Evolutionary conservation across 2,888 invertebrate species (phyloP).

Genomic region (Harpagoxenus sublaevis): DNA sequence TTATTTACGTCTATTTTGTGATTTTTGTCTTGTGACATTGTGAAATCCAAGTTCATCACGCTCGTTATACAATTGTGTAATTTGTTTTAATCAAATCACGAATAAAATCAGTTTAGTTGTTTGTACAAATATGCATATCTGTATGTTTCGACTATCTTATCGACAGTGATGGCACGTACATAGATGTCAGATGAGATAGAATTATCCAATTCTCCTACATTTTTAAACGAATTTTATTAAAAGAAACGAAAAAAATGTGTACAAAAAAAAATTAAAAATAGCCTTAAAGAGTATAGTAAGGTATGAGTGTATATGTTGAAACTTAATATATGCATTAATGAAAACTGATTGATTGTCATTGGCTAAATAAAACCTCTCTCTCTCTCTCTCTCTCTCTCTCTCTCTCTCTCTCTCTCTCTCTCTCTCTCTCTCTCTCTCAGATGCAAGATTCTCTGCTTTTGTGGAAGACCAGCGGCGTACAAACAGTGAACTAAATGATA

Average conservation of each 20-base stretch:
- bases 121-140: slow-evolving; percentile 13
- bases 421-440: too few species aligned
- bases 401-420: too few species aligned
- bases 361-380: not conserved
- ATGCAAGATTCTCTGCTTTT: too few species aligned
- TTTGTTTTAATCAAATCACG: not conserved
- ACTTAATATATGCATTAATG: slow-evolving; percentile 4
- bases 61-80: slow-evolving; percentile 3
- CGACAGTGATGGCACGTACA: slow-evolving; percentile 2
- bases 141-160: slow-evolving; percentile 22
- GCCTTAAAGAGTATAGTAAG: not conserved
- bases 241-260: not conserved
- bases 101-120: slow-evolving; percentile 7
- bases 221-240: not conserved
- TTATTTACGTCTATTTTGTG: not conserved
- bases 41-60: not conserved
- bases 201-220: not conserved
- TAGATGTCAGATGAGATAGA: slow-evolving; percentile 21
- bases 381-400: not conserved
- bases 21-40: not conserved
- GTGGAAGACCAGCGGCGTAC: too few species aligned
- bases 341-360: not conserved
- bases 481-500: too few species aligned
- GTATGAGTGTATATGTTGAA: not conserved
- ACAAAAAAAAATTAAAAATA: not conserved